phyloP scores from a whole-genome alignment of 2,797 vertebrate genomes.

The Oreonectes daqikongensis region DNA sequence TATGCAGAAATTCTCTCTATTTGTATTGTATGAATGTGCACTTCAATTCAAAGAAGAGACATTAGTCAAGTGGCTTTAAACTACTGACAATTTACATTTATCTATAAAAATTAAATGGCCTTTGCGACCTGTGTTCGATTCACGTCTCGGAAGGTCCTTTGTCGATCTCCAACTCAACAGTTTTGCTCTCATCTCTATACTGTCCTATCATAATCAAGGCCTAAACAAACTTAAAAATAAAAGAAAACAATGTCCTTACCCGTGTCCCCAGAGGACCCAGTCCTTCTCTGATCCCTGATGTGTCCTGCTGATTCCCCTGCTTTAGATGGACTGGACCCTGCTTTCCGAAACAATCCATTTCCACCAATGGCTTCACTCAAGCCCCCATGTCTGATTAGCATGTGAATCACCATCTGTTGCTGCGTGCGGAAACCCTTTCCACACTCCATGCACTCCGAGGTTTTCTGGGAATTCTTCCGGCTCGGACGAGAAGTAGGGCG shows the following conservation, averaged over 20 bases:
- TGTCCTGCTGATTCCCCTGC: constrained; percentile 57
- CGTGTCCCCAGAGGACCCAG: constrained; percentile 41
- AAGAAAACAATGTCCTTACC: constrained; percentile 35
- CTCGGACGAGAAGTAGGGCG: constrained; percentile 73
- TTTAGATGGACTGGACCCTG: constrained; percentile 74
- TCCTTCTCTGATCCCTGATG: constrained; percentile 50
- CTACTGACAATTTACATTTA: too few species aligned
- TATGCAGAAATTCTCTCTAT: not conserved
- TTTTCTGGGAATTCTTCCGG: constrained; percentile 76
- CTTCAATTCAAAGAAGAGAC: too few species aligned
- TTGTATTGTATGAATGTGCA: too few species aligned
- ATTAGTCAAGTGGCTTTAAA: too few species aligned
- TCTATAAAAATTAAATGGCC: too few species aligned
- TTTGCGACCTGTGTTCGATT: too few species aligned
- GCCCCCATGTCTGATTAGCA: constrained; percentile 72
- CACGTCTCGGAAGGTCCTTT: too few species aligned
- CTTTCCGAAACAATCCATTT: constrained; percentile 75
- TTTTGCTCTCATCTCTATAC: too few species aligned
- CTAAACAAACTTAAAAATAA: too few species aligned
- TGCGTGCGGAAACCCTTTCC: constrained; percentile 88
- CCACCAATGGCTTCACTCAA: constrained; percentile 71
- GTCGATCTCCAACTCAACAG: too few species aligned
- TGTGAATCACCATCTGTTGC: constrained; percentile 89
- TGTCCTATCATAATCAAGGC: too few species aligned
- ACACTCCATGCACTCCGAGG: constrained; percentile 85